Base-by-base conservation (phyloP, 2,113 vertebrate species). In the Megaleporinus macrocephalus region DNA sequence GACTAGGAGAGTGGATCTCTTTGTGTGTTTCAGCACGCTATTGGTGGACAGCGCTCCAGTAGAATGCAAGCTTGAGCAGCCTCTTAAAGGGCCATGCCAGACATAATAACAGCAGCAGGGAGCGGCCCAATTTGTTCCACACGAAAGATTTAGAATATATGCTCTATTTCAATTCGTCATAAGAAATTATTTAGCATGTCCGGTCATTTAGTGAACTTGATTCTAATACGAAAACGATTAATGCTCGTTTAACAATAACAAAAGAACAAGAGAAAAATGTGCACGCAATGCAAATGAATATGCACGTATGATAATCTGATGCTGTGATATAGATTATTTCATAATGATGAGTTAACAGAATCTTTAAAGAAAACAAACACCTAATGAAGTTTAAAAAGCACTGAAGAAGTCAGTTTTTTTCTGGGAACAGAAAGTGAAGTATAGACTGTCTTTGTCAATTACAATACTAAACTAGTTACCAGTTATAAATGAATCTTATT, bases 1-100 rank as follows among this genome's bases (percentile, higher is more conserved):
- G 87, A 86, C 85, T 82, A 84, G 66, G 83, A 87, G 90, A 92
- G 90, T 92, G 82, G 92, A 90, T 90, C 87, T 79, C 85, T 83
- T 69, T 82, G 73, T 86, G 87, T 88, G 87, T 87, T 88, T 89
- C 84, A 51, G 78, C 75, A 77, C 55, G 73, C 75, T 86, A 94
- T 93, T 94, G 93, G 93, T 71, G 80, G 87, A 89, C 82, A 69
- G 89, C 83, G 77, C 24, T 71, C 83, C 86, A 87, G 66, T 85
- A 26, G 73, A n/a, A 22, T 44, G 44, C 62, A 65, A 71, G 44
- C 73, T n/a, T 24, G 15, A 78, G 7, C 29, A 12, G 77, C n/a
- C 10, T 26, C 78, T 85, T 84, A 85, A 85, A 83, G 80, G 79
- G 44, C 76, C 83, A 80, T 71, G 14, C n/a, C 13, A 22, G 49